Evolutionary conservation across 1,140 invertebrate genomes (phyloP).

Genomic region (Microplitis demolitor): DNA sequence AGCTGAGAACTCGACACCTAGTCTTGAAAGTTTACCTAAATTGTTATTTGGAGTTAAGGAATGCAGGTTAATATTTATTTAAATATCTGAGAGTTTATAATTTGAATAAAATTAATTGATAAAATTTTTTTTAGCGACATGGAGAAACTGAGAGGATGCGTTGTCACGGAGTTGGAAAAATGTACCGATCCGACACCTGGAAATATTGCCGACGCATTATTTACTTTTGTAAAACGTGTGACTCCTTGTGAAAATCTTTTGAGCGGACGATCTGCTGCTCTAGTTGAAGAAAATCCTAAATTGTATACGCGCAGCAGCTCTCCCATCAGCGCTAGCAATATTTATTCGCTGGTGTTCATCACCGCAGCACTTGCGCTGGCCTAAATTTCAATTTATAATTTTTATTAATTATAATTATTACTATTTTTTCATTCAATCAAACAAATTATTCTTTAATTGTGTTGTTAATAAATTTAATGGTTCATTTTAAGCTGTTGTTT

Average conservation of each 20-base stretch:
- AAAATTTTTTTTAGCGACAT: slow-evolving; percentile 63
- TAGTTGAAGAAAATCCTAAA: neutral
- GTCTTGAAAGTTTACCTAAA: slow-evolving; percentile 61
- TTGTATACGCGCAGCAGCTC: too few species aligned
- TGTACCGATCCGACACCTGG: slow-evolving; percentile 77
- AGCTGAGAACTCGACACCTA: slow-evolving; percentile 46
- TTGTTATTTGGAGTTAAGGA: slow-evolving; percentile 62
- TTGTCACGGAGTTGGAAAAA: slow-evolving; percentile 68
- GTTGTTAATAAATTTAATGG: too few species aligned
- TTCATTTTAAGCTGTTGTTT: too few species aligned
- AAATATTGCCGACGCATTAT: slow-evolving; percentile 77
- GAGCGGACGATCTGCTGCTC: slow-evolving; percentile 14
- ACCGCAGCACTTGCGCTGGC: too few species aligned
- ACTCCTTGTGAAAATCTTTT: slow-evolving; percentile 67
- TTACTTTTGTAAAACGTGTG: slow-evolving; percentile 72
- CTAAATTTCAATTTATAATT: too few species aligned
- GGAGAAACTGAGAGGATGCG: slow-evolving; percentile 66
- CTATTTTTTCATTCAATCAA: too few species aligned
- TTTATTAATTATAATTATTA: too few species aligned
- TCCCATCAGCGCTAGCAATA: too few species aligned
- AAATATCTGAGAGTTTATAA: neutral
- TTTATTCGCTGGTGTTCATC: too few species aligned
- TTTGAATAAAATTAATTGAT: slow-evolving; percentile 24
- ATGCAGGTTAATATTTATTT: slow-evolving; percentile 59
- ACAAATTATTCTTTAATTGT: too few species aligned